A percentile compares a stretch with the other conserved stretches of the same genome.
Conservation (phyloP, 1,140 invertebrate species). For the Drosophila tristis region DNA sequence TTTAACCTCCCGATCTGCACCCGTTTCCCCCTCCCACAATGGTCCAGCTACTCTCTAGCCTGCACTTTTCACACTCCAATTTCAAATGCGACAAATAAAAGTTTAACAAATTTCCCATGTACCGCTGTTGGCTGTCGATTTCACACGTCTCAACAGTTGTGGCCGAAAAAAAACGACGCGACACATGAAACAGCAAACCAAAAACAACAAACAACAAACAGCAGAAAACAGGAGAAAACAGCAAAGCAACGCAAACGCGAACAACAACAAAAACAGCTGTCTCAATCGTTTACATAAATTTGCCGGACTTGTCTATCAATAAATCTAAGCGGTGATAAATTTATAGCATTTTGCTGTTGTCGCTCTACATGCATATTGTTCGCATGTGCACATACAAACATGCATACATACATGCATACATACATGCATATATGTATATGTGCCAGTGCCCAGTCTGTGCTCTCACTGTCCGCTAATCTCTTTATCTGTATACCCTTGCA, state of each 20-base stretch:
- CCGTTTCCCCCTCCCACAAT: too few relatives aligned
- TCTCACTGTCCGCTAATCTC: too few relatives aligned
- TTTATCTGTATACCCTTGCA: too few relatives aligned
- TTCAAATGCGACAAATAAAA: constrained; percentile 8
- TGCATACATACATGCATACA: too few relatives aligned
- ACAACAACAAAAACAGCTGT: constrained; percentile 38
- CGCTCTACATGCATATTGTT: constrained; percentile 1
- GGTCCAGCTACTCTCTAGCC: too few relatives aligned
- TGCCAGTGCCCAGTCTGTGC: constrained; percentile 1
- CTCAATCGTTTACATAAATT: constrained; percentile 72
- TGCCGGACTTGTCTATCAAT: constrained; percentile 64
- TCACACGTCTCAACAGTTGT: constrained; percentile 57
- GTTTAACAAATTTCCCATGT: constrained; percentile 35
- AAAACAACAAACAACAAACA: constrained; percentile 1
- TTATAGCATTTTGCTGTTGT: constrained; percentile 45
- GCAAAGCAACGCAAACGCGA: constrained; percentile 3
- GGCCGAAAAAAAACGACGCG: constrained; percentile 18
- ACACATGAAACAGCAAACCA: constrained; percentile 12
- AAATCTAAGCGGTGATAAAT: constrained; percentile 70
- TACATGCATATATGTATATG: not conserved
- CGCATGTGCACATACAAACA: too few relatives aligned
- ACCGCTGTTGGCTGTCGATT: constrained; percentile 31
- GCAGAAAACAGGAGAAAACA: too few relatives aligned
- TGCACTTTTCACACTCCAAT: not conserved
- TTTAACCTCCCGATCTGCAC: too few relatives aligned